These are phyloP conservation scores for Leucopsar rothschildi DNA, from an alignment of 2,113 vertebrate species.

Conservation along the genomic window DNA sequence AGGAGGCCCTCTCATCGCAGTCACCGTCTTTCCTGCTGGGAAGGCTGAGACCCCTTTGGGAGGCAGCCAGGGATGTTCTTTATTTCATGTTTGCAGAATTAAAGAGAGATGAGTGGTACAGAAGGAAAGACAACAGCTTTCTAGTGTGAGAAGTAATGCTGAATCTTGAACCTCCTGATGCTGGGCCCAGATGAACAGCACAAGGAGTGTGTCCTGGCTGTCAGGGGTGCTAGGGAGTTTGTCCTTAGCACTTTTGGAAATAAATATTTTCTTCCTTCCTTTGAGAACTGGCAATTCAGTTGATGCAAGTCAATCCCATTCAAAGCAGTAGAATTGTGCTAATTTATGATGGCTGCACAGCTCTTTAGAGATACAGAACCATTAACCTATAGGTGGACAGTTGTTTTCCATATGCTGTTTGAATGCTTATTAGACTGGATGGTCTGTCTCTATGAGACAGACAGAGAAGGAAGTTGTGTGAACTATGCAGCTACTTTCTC, in stretches of 20 bases:
- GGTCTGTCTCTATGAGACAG: neutral
- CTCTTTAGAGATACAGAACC: neutral
- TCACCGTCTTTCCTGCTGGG: neutral
- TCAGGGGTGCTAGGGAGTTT: neutral
- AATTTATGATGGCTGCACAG: neutral
- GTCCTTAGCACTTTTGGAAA: neutral
- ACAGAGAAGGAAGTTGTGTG: neutral
- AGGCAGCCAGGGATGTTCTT: neutral
- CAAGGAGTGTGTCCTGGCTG: neutral
- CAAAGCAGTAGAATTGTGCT: neutral
- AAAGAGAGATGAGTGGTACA: neutral
- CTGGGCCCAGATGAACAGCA: neutral
- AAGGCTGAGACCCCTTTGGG: neutral
- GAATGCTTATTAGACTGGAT: neutral
- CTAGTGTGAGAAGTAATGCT: neutral
- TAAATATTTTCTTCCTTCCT: neutral
- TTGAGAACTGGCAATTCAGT: neutral
- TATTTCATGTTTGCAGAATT: neutral
- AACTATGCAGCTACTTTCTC: neutral
- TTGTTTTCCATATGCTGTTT: neutral
- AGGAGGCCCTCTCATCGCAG: neutral
- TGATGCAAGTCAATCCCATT: neutral
- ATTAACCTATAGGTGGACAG: neutral
- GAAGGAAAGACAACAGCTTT: neutral
- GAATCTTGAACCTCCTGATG: neutral